Evolutionary conservation across 2,113 vertebrate genomes (phyloP), one percentile per base, ranked within the genome.

Genomic region (Saimiri boliviensis): DNA sequence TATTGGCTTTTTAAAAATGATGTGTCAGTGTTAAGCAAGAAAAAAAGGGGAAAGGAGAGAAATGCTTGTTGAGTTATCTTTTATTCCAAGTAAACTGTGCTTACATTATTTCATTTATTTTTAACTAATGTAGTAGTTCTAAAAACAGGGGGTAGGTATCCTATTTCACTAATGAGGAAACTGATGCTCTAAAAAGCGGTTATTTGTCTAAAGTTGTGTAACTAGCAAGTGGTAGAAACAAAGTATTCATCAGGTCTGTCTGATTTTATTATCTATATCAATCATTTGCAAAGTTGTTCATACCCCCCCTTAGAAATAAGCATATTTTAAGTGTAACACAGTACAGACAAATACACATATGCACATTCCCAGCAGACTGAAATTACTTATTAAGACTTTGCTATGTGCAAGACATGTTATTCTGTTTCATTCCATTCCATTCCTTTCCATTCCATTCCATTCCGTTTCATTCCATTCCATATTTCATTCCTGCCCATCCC

Each of bases 21-120:
- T 52, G 20, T 76, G 52, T 76, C 20, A 8, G 0, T 79, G 47
- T 37, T 74, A 85, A 74, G 5, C 14, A 56, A 89, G 40, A 49
- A 47, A 47, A 70, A 85, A 79, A n/a, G 7, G 5, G 71, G 20
- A 92, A 85, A 42, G 6, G 37, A 83, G 40, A 95, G 11, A 90
- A 47, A 37, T 49, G 32, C 21, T 37, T 84, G 92, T 89, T 45
- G 45, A 45, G 25, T 56, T 80, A 40, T 76, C 1, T 47, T 25
- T 71, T 60, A 85, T 60, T 45, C 11, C 45, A 86, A 40, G 52
- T 85, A 42, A 77, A 56, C 13, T 37, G 89, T 49, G 8, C 27
- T 80, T 63, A 45, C 30, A 54, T 35, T 86, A 30, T 83, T 96
- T 85, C 2, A 73, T 93, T 60, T 80, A 84, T 86, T 93, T 93